A percentile compares a stretch with the other conserved stretches of the same genome.
These are phyloP conservation scores for Danaus chrysippus DNA, from an alignment of 2,888 invertebrate species.

Conservation along the genomic window DNA sequence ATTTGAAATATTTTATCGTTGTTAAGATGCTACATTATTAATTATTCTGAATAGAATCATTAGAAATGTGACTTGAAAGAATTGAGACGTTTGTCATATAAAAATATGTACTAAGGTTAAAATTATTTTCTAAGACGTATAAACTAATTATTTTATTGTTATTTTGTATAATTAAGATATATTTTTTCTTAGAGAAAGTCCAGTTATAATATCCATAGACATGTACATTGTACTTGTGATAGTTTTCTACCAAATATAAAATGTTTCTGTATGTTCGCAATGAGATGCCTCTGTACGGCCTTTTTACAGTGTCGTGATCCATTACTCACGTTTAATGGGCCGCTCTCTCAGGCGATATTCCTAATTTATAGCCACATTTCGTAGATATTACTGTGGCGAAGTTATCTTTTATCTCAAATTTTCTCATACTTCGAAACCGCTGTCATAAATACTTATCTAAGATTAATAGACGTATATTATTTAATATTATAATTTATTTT, in stretches of 20 bases:
- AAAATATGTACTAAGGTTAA: too few relatives aligned
- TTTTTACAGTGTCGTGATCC: conserved; percentile 50
- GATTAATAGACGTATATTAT: neutral
- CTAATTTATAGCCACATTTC: conserved; percentile 53
- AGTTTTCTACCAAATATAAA: neutral
- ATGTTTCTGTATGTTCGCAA: conserved; percentile 22
- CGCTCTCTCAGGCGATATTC: conserved; percentile 55
- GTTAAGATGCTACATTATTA: neutral
- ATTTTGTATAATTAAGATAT: too few relatives aligned
- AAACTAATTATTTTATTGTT: too few relatives aligned
- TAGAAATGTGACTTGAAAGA: too few relatives aligned
- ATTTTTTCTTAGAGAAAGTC: too few relatives aligned
- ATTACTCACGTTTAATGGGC: conserved; percentile 66
- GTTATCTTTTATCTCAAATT: conserved; percentile 30
- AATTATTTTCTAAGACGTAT: too few relatives aligned
- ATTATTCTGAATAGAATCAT: too few relatives aligned
- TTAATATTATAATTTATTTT: too few relatives aligned
- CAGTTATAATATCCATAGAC: neutral
- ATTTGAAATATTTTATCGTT: neutral
- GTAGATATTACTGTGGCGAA: conserved; percentile 32
- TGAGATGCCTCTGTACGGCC: conserved; percentile 31
- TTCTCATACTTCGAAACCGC: conserved; percentile 28
- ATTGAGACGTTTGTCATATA: too few relatives aligned
- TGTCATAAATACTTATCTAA: conserved; percentile 20
- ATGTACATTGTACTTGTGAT: neutral